Evolutionary conservation across 2,888 invertebrate species (phyloP).

Genomic region (Apotomis capreana): DNA sequence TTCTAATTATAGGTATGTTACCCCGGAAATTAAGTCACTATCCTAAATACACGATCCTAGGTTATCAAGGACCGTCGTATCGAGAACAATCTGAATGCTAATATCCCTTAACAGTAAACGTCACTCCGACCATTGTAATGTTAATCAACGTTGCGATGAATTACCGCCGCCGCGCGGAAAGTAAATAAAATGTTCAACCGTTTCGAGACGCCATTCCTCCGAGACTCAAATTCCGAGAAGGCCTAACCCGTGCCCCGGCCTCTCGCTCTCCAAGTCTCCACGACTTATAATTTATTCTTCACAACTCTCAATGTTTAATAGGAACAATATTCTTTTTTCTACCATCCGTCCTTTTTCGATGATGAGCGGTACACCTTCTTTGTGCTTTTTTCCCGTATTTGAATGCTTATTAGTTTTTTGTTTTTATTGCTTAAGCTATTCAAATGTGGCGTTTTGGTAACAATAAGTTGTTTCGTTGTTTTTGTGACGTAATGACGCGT

Average conservation of each 20-base stretch:
- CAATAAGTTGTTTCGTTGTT: slow-evolving; percentile 37
- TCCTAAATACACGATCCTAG: too few relatives aligned
- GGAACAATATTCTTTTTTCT: slow-evolving; percentile 57
- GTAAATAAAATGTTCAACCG: slow-evolving; percentile 14
- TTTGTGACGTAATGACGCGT: slow-evolving; percentile 31
- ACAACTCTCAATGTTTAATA: slow-evolving; percentile 71
- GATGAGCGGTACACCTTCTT: slow-evolving; percentile 47
- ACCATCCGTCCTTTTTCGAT: slow-evolving; percentile 49
- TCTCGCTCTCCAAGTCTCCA: neutral
- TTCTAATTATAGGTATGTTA: too few relatives aligned
- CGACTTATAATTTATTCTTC: slow-evolving; percentile 66
- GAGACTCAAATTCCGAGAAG: slow-evolving; percentile 57
- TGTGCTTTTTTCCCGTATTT: slow-evolving; percentile 44
- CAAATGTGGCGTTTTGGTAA: slow-evolving; percentile 37
- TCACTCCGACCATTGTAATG: slow-evolving; percentile 10
- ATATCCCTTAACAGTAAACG: slow-evolving; percentile 15
- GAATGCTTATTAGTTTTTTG: slow-evolving; percentile 47
- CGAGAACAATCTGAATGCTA: neutral
- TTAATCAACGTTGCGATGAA: slow-evolving; percentile 17
- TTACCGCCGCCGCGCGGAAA: slow-evolving; percentile 5
- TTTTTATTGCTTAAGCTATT: slow-evolving; percentile 37
- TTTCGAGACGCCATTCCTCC: neutral
- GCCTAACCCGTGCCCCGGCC: slow-evolving; percentile 50
- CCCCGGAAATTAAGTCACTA: too few relatives aligned
- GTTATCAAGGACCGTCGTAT: too few relatives aligned